phyloP scores from a whole-genome alignment of 2,113 vertebrate species.

The Myotis lucifugus region DNA sequence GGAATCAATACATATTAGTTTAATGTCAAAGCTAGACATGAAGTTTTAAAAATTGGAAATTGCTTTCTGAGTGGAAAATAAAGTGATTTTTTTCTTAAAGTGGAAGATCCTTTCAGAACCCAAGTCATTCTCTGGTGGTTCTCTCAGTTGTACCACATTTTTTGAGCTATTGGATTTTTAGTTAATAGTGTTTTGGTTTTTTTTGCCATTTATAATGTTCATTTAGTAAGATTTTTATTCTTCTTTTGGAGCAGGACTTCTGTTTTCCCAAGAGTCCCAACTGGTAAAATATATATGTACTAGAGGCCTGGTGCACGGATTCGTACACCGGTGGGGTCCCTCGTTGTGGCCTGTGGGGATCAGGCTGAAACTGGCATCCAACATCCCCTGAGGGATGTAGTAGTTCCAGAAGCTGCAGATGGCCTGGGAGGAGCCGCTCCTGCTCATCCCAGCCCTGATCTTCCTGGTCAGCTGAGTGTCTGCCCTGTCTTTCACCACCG shows the following conservation, averaged over 20 bases:
- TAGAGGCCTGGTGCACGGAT: no score
- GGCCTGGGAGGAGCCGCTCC: no score
- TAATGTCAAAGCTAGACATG: conserved; percentile 70
- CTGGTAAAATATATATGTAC: neutral
- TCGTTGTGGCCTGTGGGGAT: no score
- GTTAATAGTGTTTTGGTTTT: neutral
- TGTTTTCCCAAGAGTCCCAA: neutral
- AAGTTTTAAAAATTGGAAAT: conserved; percentile 74
- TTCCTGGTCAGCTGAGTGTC: no score
- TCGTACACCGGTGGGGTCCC: no score
- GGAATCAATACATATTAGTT: conserved; percentile 75
- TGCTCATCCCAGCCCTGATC: no score
- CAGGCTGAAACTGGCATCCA: no score
- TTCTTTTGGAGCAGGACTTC: neutral
- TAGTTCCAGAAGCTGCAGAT: no score
- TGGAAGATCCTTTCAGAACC: neutral
- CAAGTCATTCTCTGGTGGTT: neutral
- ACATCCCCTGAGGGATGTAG: no score
- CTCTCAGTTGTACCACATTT: neutral
- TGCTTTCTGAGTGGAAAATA: conserved; percentile 60
- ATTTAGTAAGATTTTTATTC: neutral
- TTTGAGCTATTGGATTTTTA: neutral
- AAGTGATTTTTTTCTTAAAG: conserved; percentile 59
- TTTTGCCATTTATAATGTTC: neutral
- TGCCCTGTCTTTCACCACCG: no score